These are phyloP conservation scores for Lophochroa leadbeateri DNA, from an alignment of 2,113 vertebrate species.

Conservation along the genomic window DNA sequence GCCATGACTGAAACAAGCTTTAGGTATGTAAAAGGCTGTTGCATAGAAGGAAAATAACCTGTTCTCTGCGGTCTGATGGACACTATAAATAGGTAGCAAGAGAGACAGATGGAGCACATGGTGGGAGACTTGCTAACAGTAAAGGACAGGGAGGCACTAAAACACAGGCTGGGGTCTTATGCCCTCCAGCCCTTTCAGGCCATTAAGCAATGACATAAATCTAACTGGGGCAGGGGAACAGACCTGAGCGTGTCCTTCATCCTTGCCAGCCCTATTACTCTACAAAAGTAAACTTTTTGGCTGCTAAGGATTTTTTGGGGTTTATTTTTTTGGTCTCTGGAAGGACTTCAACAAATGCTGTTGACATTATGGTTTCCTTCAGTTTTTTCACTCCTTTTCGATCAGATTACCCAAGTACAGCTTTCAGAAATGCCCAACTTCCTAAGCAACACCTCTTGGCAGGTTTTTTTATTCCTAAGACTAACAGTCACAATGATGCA, in stretches of 20 bases:
- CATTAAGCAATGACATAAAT: accelerated
- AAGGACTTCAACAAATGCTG: not conserved
- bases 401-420: not conserved
- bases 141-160: not conserved
- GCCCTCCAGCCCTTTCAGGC: not conserved
- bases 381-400: not conserved
- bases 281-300: not conserved
- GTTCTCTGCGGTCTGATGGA: not conserved
- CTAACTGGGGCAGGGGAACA: not conserved
- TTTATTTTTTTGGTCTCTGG: not conserved
- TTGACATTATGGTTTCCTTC: not conserved
- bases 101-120: accelerated
- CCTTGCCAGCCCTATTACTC: not conserved
- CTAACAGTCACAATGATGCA: not conserved
- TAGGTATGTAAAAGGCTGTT: accelerated
- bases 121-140: accelerated
- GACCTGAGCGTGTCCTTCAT: accelerated
- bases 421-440: not conserved
- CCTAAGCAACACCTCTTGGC: not conserved
- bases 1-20: not conserved
- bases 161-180: not conserved
- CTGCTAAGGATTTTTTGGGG: not conserved
- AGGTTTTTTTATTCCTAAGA: not conserved
- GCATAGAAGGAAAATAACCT: not conserved
- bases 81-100: not conserved